These are phyloP conservation scores for Steromphala cineraria DNA, from an alignment of 2,888 invertebrate genomes.

Conservation along the genomic window DNA sequence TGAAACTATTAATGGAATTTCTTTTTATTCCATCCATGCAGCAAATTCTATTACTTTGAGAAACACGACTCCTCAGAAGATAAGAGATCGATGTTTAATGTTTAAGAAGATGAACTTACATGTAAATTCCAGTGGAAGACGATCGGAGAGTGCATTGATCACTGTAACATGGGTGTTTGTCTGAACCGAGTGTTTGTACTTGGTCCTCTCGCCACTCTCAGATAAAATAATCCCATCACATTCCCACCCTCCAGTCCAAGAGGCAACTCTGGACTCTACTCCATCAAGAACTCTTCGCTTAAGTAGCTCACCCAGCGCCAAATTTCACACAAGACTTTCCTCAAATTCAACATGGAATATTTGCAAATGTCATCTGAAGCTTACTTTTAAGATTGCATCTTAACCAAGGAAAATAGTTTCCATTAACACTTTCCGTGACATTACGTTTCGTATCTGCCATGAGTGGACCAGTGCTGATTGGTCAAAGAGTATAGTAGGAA, in stretches of 20 bases:
- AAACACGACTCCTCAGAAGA: no score
- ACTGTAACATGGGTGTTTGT: background rate
- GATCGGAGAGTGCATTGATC: background rate
- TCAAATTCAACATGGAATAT: background rate
- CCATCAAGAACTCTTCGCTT: background rate
- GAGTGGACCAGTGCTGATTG: background rate
- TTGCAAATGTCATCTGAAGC: constrained; percentile 1
- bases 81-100: no score
- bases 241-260: background rate
- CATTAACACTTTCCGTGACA: background rate
- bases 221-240: constrained; percentile 5
- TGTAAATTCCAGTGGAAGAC: background rate
- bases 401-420: background rate
- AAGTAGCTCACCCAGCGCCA: background rate
- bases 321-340: background rate
- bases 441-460: background rate
- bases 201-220: background rate
- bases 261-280: background rate
- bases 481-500: background rate
- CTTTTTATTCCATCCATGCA: no score
- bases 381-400: constrained; percentile 2
- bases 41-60: no score
- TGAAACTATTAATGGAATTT: no score
- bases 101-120: background rate
- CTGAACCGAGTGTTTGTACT: background rate